Conservation (phyloP, 2,113 vertebrate genomes). For the Corythaixoides concolor region DNA sequence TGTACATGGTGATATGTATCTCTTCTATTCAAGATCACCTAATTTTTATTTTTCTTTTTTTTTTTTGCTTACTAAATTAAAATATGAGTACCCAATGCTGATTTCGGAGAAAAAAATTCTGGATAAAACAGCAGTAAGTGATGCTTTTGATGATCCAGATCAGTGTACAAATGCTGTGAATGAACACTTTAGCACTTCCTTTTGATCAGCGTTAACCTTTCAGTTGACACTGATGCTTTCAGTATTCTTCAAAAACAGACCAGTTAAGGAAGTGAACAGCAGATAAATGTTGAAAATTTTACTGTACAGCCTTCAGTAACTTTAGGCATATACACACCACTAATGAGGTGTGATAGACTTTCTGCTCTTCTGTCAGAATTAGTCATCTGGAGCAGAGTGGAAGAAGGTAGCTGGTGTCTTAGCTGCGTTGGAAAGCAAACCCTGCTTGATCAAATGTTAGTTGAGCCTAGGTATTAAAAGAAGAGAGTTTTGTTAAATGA, state of each 20-base stretch:
- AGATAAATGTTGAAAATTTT: not conserved
- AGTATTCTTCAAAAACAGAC: not conserved
- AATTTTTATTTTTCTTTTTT: not conserved
- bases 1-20: not conserved
- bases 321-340: not conserved
- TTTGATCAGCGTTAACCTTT: not conserved
- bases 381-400: not conserved
- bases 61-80: not conserved
- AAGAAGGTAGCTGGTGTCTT: not conserved
- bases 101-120: not conserved
- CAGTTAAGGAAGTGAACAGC: not conserved
- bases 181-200: not conserved
- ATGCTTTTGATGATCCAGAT: not conserved
- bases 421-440: not conserved
- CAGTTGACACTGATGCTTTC: not conserved
- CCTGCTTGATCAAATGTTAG: not conserved
- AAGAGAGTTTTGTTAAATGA: not conserved
- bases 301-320: not conserved
- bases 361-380: not conserved
- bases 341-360: not conserved
- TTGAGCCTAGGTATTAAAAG: not conserved
- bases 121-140: not conserved
- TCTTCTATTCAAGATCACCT: not conserved
- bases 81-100: not conserved
- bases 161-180: not conserved